A percentile compares a stretch with the other conserved stretches of the same genome.
Evolutionary conservation across 1,140 invertebrate species (phyloP).

Genomic region (Drosophila malerkotliana): DNA sequence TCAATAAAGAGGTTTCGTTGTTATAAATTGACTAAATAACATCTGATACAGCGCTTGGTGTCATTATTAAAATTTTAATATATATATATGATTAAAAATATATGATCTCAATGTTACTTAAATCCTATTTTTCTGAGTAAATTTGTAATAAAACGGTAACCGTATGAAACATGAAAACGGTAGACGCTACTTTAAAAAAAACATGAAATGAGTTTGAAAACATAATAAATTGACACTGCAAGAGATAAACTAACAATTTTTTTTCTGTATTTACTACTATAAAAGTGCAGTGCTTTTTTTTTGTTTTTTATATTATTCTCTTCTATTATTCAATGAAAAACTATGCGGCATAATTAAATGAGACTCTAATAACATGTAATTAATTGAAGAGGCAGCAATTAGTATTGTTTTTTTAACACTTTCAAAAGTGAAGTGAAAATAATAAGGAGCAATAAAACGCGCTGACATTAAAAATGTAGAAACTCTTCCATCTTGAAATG

Average conservation of each 20-base stretch:
- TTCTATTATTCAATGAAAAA: neutral
- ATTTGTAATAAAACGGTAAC: conserved; percentile 46
- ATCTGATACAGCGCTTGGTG: conserved; percentile 6
- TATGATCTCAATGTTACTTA: conserved; percentile 83
- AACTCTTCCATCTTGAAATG: neutral
- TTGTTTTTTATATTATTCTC: conserved; percentile 1
- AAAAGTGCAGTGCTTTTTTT: no score
- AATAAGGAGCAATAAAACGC: neutral
- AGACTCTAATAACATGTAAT: neutral
- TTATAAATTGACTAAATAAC: neutral
- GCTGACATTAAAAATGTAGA: neutral
- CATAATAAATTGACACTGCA: conserved; percentile 21
- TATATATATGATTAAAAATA: conserved; percentile 69
- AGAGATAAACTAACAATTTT: conserved; percentile 4
- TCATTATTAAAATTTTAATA: conserved; percentile 47
- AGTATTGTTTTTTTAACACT: neutral
- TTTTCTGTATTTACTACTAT: neutral
- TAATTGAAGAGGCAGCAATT: neutral
- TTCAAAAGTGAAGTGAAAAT: neutral
- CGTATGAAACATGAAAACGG: conserved; percentile 10
- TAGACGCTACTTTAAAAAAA: conserved; percentile 40
- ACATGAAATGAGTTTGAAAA: conserved; percentile 11
- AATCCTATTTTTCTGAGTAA: conserved; percentile 77
- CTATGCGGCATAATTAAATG: neutral
- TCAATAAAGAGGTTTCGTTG: neutral